These are phyloP conservation scores for Euschistus heros DNA, from an alignment of 1,140 invertebrate genomes.

Conservation along the genomic window DNA sequence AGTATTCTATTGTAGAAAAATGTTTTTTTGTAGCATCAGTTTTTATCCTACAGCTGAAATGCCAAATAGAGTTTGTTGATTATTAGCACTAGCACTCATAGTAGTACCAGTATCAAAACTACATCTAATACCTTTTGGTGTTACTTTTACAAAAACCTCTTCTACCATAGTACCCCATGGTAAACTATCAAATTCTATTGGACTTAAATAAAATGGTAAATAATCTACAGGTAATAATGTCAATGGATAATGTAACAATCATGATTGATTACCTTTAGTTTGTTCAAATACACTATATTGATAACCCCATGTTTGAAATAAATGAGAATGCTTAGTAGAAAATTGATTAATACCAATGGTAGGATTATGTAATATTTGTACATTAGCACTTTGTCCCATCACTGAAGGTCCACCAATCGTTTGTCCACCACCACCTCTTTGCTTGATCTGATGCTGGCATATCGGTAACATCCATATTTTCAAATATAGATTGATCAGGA, in stretches of 20 bases:
- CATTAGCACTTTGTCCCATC: background rate
- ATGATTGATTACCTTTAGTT: background rate
- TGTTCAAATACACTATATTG: constrained; percentile 3
- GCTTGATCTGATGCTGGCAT: too few species aligned
- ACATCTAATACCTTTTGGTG: constrained; percentile 23
- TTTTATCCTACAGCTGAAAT: background rate
- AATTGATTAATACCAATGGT: background rate
- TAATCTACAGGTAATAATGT: constrained; percentile 25
- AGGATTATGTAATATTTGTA: too few species aligned
- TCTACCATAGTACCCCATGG: constrained; percentile 10
- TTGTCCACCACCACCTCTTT: too few species aligned
- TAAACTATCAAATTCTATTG: constrained; percentile 21
- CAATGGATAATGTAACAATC: constrained; percentile 12
- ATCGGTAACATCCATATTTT: too few species aligned
- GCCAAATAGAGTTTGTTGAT: constrained; percentile 10
- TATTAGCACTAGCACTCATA: too few species aligned
- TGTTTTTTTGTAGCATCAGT: too few species aligned
- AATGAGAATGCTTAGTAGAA: background rate
- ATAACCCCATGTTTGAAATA: constrained; percentile 11
- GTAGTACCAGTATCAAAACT: constrained; percentile 24
- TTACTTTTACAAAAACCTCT: constrained; percentile 20
- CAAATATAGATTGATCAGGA: too few species aligned
- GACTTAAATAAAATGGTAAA: constrained; percentile 25
- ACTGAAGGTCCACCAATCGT: background rate
- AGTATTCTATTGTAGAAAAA: too few species aligned